Percentiles rank a stretch among this genome's conserved stretches.
Conservation (phyloP, 1,140 invertebrate genomes). For the Plodia interpunctella region DNA sequence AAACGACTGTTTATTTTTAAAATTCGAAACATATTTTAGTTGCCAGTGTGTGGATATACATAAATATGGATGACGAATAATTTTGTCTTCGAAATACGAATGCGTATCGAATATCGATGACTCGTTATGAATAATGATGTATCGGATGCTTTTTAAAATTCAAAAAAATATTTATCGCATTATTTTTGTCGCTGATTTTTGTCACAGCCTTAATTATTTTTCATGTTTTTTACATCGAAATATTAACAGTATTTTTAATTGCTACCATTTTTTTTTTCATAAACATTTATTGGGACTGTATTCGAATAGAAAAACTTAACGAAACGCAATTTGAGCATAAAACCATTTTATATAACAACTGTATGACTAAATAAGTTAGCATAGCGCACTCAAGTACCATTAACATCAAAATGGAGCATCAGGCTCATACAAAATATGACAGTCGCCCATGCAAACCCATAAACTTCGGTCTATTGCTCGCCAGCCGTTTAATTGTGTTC, state of each 20-base stretch:
- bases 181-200: neutral
- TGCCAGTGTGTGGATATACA: no score
- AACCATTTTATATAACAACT: neutral
- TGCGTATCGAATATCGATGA: conserved; percentile 2
- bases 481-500: neutral
- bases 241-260: no score
- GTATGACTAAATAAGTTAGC: neutral
- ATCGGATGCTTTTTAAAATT: conserved; percentile 5
- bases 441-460: conserved; percentile 2
- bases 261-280: no score
- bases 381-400: neutral
- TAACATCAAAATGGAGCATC: conserved; percentile 1
- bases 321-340: no score
- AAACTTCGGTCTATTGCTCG: neutral
- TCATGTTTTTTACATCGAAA: neutral
- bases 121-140: conserved; percentile 1
- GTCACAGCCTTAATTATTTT: neutral
- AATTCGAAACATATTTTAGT: no score
- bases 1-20: no score
- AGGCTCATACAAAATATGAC: conserved; percentile 3
- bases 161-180: neutral
- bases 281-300: no score
- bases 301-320: no score
- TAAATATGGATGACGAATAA: conserved; percentile 4
- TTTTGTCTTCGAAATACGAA: neutral